phyloP scores from a whole-genome alignment of 2,888 invertebrate genomes.

The Ornithoptera alexandrae region DNA sequence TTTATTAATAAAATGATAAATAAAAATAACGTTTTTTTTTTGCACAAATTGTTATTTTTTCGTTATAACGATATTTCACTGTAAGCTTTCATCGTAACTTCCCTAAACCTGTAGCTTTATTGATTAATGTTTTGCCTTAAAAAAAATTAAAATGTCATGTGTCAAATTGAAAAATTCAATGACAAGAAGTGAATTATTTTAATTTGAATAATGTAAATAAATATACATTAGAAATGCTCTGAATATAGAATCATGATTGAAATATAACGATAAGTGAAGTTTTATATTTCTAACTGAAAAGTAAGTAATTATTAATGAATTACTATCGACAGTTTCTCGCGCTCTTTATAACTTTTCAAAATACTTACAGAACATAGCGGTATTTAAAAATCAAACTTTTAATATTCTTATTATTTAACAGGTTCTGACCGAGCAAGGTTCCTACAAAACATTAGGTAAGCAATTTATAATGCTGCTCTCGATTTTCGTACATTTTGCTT shows the following conservation, averaged over 20 bases:
- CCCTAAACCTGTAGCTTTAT: constrained; percentile 6
- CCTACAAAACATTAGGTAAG: no score
- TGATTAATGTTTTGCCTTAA: constrained; percentile 1
- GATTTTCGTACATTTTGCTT: no score
- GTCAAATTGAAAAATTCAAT: constrained; percentile 29
- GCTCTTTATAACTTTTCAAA: no score
- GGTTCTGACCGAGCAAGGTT: no score
- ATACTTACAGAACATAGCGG: no score
- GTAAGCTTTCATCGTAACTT: neutral
- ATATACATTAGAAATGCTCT: no score
- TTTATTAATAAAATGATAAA: no score
- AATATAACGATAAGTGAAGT: neutral
- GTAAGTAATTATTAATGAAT: neutral
- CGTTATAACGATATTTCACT: neutral
- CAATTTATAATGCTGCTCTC: no score
- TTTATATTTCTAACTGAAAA: neutral
- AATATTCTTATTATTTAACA: no score
- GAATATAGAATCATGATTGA: neutral
- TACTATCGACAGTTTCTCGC: no score
- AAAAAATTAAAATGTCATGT: constrained; percentile 27
- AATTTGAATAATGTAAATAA: constrained; percentile 12
- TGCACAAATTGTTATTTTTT: neutral
- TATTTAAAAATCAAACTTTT: no score
- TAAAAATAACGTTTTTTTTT: no score
- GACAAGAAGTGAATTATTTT: neutral